Conservation (phyloP, 37 sponge, comb jelly and placozoan species). For the Chondrilla cf. caribensis region DNA sequence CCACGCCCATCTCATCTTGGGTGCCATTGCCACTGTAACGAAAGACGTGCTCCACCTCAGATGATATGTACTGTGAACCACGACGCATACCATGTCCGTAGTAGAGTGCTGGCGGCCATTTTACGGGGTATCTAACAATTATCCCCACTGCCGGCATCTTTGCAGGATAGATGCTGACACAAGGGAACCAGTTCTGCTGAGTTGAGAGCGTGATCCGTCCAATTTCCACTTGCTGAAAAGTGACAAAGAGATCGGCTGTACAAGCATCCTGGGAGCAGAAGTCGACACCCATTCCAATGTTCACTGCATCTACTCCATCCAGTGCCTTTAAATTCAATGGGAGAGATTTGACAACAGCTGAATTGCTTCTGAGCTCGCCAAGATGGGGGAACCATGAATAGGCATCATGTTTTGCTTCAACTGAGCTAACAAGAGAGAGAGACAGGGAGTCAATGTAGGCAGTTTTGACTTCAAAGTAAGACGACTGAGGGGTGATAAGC, state of each 20-base stretch:
- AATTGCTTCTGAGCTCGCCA: neutral
- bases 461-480: neutral
- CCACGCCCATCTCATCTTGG: conserved; percentile 3
- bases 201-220: neutral
- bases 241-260: neutral
- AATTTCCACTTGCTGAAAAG: neutral
- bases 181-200: neutral
- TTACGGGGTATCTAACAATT: conserved; percentile 24
- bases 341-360: neutral
- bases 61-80: neutral
- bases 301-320: neutral
- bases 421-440: neutral
- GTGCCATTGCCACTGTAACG: neutral
- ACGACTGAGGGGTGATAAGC: neutral
- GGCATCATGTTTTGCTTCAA: neutral
- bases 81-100: conserved; percentile 52
- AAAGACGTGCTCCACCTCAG: neutral
- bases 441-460: neutral
- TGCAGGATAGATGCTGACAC: neutral
- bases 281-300: conserved; percentile 5
- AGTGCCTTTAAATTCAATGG: neutral
- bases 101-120: conserved; percentile 25
- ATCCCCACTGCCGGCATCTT: neutral
- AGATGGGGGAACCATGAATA: neutral
- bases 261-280: neutral